Evolutionary conservation across 2,888 invertebrate genomes (phyloP).

Genomic region (Tetheella fluctuosa): DNA sequence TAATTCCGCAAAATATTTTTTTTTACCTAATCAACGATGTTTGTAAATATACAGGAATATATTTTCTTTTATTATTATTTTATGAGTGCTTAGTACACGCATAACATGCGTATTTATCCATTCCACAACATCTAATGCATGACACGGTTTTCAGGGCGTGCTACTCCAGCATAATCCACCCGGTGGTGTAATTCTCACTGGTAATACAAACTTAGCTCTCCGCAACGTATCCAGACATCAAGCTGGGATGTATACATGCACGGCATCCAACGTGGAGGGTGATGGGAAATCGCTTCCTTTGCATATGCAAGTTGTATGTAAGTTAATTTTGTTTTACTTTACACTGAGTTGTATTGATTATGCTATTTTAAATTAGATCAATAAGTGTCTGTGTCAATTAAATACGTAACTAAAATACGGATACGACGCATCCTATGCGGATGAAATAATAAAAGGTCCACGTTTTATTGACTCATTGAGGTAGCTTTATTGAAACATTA

Average conservation of each 20-base stretch:
- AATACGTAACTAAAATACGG: too few relatives aligned
- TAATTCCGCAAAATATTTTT: too few relatives aligned
- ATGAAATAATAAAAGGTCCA: too few relatives aligned
- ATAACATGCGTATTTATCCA: background rate
- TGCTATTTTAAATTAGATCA: background rate
- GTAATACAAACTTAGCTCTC: constrained; percentile 89
- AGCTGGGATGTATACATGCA: constrained; percentile 94
- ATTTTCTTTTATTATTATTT: too few relatives aligned
- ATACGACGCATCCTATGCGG: too few relatives aligned
- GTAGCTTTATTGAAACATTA: too few relatives aligned
- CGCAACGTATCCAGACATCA: constrained; percentile 91
- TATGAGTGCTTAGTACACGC: too few relatives aligned
- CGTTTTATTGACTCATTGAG: too few relatives aligned
- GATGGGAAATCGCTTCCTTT: constrained; percentile 93
- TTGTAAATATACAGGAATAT: too few relatives aligned
- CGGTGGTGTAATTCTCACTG: constrained; percentile 92
- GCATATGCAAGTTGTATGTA: constrained; percentile 95
- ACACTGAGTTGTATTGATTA: too few relatives aligned
- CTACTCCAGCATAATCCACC: constrained; percentile 92
- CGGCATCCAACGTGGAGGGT: constrained; percentile 95
- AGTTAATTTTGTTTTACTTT: constrained; percentile 64
- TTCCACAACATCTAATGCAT: constrained; percentile 7
- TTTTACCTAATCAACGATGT: too few relatives aligned
- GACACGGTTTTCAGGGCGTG: constrained; percentile 86
- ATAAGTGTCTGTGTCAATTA: too few relatives aligned